These are phyloP conservation scores for Orthonychiurus folsomi DNA, from an alignment of 2,888 invertebrate species.

Conservation along the genomic window DNA sequence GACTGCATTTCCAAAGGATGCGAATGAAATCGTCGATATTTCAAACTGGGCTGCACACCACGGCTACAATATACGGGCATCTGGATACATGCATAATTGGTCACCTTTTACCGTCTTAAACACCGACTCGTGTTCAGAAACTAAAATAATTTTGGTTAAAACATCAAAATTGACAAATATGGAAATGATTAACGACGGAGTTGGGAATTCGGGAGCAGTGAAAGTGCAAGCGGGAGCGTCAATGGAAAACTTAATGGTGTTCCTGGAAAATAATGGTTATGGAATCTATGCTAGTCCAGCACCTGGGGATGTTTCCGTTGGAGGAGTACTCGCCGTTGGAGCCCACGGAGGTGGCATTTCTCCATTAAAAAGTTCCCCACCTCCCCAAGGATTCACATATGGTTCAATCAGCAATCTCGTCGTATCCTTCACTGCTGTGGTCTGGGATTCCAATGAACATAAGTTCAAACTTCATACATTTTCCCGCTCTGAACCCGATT, in stretches of 20 bases:
- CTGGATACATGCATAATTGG: constrained; percentile 18
- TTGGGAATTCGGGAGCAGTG: constrained; percentile 4
- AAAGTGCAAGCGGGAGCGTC: constrained; percentile 23
- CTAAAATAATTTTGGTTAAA: background rate
- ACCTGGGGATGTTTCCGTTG: constrained; percentile 22
- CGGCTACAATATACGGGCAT: constrained; percentile 16
- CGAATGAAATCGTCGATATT: constrained; percentile 18
- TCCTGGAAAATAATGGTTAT: constrained; percentile 19
- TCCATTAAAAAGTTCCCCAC: background rate
- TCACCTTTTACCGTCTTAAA: constrained; percentile 17
- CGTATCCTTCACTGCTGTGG: constrained; percentile 24
- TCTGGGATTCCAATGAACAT: constrained; percentile 13
- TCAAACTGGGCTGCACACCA: constrained; percentile 24
- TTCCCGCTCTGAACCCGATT: constrained; percentile 19
- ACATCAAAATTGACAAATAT: background rate
- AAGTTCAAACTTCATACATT: constrained; percentile 22
- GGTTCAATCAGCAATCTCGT: constrained; percentile 28
- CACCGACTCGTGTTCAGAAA: background rate
- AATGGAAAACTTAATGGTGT: constrained; percentile 18
- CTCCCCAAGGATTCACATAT: background rate
- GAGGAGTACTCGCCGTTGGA: constrained; percentile 25
- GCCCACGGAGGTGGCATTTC: constrained; percentile 18
- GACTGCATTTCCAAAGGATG: constrained; percentile 9
- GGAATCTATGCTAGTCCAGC: constrained; percentile 18
- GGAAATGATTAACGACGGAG: background rate